phyloP scores from a whole-genome alignment of 2,113 vertebrate genomes.

The Tupaia chinensis region DNA sequence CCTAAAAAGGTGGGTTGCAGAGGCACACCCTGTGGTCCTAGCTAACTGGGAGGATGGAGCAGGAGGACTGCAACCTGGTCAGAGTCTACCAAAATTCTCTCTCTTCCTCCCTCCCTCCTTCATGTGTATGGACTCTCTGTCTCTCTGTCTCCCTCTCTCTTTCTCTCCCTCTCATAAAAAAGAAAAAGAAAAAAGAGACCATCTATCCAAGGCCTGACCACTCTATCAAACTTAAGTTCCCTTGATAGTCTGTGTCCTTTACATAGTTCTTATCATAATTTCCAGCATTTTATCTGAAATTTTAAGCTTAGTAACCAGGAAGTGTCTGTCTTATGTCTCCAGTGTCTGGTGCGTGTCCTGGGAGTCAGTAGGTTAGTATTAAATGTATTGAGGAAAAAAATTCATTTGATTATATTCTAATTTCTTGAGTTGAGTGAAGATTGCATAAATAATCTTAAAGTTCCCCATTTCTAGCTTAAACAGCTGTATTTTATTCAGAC shows the following conservation, averaged over 20 bases:
- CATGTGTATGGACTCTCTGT: too few relatives aligned
- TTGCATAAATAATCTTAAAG: neutral
- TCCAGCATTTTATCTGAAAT: neutral
- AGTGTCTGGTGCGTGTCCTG: neutral
- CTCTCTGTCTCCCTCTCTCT: too few relatives aligned
- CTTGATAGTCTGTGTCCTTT: neutral
- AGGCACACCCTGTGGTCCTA: too few relatives aligned
- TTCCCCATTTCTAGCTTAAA: neutral
- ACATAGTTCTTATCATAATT: neutral
- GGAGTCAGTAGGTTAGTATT: neutral
- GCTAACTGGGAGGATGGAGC: too few relatives aligned
- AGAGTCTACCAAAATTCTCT: too few relatives aligned
- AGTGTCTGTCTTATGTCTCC: neutral
- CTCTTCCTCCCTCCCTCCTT: too few relatives aligned
- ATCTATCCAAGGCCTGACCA: neutral
- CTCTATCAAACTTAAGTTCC: neutral
- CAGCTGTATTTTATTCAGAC: neutral
- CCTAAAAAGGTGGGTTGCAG: too few relatives aligned
- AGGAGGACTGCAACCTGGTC: too few relatives aligned
- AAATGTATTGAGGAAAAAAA: neutral
- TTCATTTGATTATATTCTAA: neutral
- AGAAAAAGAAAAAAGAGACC: too few relatives aligned
- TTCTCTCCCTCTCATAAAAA: too few relatives aligned
- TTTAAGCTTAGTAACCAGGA: neutral
- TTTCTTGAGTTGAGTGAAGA: neutral